Base-by-base conservation (phyloP, 2,797 vertebrate species). In the Pteronotus mesoamericanus region DNA sequence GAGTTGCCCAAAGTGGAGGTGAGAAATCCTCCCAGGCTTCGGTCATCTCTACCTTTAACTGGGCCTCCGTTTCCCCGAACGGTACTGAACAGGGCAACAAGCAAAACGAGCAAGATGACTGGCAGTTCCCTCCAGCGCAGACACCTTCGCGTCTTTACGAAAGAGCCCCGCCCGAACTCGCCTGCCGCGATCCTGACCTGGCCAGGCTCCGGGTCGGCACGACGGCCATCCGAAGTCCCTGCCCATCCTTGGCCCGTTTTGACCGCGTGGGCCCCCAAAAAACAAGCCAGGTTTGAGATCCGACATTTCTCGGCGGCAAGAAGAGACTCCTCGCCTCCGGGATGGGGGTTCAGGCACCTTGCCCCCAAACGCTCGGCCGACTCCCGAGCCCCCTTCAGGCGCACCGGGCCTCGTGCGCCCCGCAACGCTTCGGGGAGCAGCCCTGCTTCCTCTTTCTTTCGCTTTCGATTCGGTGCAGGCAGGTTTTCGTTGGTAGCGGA, bases 391-490 rank as follows among this genome's bases (percentile, higher is more conserved):
- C 3, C 46, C 44, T 1, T 9, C n/a, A n/a, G n/a, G n/a, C 15
- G n/a, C 11, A 0, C 69, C 39, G 18, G 69, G 39, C 48, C 86
- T 37, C 24, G 0, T 0, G 59, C 24, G 6, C 34, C 66, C 53
- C 1, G 3, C 77, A 61, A 64, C 10, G 21, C 77, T 53, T 68
- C 24, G 6, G 79, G 77, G 44, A 71, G 66, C 79, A 15, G 46
- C 39, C 71, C 39, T 5, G 42, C 46, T 34, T 3, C 85, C 90
- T 85, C 66, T 51, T 82, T 77, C 92, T 98, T 98, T 97, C 96
- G 89, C 96, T 98, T 98, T 98, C 97, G 96, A 32, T 97, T 97
- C 53, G 42, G 78, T 84, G 92, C 87, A 69, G 3, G 34, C 78
- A 96, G 95, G 92, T 96, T 96, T 97, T 87, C 84, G 42, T 57